Conservation (phyloP, 2,113 vertebrate genomes). For the Lophura nycthemera region DNA sequence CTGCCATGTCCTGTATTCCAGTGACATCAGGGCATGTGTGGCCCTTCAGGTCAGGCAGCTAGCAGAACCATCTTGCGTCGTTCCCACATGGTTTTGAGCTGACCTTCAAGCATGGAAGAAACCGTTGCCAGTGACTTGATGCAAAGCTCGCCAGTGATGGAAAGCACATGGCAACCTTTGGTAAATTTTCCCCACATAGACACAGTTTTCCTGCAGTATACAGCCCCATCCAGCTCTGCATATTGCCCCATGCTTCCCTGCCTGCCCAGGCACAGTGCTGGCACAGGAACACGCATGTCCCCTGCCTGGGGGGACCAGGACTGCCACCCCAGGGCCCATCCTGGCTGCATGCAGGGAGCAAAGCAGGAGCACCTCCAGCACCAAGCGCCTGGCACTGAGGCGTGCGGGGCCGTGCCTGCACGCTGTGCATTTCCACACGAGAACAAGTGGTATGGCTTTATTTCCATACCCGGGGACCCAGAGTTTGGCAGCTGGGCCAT, state of each 20-base stretch:
- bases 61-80: background rate
- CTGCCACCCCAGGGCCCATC: background rate
- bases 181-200: background rate
- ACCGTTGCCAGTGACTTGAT: background rate
- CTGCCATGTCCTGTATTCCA: background rate
- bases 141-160: background rate
- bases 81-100: rapidly evolving
- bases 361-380: background rate
- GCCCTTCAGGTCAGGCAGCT: background rate
- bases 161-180: background rate
- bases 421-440: background rate
- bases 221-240: background rate
- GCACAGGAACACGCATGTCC: rapidly evolving
- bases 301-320: background rate
- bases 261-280: background rate
- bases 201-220: background rate
- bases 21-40: background rate
- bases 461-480: background rate
- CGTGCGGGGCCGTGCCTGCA: rapidly evolving
- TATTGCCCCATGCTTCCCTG: background rate
- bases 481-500: constrained; percentile 23
- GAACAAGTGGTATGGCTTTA: background rate
- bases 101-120: background rate
- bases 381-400: background rate
- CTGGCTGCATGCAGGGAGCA: background rate